phyloP scores from a whole-genome alignment of 2,797 vertebrate species.

The Acrocephalus scirpaceus region DNA sequence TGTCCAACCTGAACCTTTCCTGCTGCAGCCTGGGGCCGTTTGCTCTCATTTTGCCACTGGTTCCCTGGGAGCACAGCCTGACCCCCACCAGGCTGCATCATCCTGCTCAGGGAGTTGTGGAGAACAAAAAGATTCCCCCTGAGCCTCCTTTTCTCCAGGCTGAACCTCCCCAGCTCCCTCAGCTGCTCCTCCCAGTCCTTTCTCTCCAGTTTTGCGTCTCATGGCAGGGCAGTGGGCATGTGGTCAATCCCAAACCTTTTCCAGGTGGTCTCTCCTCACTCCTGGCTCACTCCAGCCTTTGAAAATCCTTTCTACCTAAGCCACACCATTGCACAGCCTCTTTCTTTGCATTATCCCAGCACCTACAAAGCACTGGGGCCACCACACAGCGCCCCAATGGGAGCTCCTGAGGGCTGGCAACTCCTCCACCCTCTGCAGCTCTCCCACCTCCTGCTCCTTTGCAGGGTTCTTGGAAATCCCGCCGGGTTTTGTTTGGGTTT shows the following conservation, averaged over 20 bases:
- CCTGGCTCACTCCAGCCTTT: neutral
- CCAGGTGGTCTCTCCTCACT: neutral
- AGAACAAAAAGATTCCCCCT: neutral
- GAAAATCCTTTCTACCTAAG: neutral
- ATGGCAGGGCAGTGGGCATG: neutral
- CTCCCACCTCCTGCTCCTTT: neutral
- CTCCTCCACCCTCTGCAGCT: neutral
- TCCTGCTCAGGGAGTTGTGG: neutral
- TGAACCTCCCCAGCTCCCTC: neutral
- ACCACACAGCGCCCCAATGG: accelerated
- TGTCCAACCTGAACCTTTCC: neutral
- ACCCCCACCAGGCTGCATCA: neutral
- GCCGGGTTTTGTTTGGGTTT: neutral
- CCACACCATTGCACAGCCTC: neutral
- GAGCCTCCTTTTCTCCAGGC: neutral
- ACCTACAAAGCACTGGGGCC: neutral
- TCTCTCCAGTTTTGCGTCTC: neutral
- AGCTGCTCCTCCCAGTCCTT: neutral
- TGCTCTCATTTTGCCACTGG: neutral
- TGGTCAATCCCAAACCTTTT: neutral
- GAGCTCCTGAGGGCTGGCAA: neutral
- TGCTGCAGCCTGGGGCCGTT: accelerated
- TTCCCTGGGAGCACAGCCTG: neutral
- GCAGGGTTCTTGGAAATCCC: accelerated
- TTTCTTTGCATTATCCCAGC: slow-evolving; percentile 9